Percentiles rank a stretch among this genome's conserved stretches.
Evolutionary conservation across 53 echinoderm and acorn worm species (phyloP).

Genomic region (Zoroaster sp.): DNA sequence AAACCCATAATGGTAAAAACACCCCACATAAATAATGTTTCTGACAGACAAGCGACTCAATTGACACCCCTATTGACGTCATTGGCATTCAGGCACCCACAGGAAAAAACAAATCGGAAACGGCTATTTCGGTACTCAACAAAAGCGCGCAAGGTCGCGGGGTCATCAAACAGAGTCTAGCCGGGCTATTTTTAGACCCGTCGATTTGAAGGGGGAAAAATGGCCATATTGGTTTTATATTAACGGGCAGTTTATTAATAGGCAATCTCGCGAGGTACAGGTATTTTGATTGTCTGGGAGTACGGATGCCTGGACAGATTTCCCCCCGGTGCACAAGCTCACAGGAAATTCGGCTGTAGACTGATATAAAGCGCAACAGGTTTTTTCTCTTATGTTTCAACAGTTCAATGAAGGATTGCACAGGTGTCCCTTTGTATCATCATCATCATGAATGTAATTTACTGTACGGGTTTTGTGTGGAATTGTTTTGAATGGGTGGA

Average conservation of each 20-base stretch:
- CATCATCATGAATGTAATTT: no score
- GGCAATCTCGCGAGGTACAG: neutral
- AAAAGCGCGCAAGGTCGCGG: constrained; percentile 1
- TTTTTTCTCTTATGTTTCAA: no score
- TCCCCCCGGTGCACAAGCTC: neutral
- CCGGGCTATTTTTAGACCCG: constrained; percentile 5
- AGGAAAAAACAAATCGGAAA: constrained; percentile 56
- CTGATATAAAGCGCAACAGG: neutral
- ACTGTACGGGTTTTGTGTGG: no score
- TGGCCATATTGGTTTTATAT: constrained; percentile 7
- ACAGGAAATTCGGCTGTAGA: neutral
- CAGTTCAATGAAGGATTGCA: no score
- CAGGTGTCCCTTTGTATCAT: no score
- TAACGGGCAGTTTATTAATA: neutral
- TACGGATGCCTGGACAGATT: neutral
- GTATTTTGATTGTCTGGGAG: neutral
- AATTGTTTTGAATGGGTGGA: no score
- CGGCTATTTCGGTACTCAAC: constrained; percentile 16
- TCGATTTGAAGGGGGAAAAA: neutral
- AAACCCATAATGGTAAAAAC: neutral
- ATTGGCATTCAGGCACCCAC: constrained; percentile 4
- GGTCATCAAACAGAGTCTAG: constrained; percentile 37
- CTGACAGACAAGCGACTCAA: neutral
- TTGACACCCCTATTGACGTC: constrained; percentile 23
- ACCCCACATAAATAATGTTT: no score